Base-by-base conservation (phyloP, 2,888 invertebrate species). In the Xestia sexstrigata region DNA sequence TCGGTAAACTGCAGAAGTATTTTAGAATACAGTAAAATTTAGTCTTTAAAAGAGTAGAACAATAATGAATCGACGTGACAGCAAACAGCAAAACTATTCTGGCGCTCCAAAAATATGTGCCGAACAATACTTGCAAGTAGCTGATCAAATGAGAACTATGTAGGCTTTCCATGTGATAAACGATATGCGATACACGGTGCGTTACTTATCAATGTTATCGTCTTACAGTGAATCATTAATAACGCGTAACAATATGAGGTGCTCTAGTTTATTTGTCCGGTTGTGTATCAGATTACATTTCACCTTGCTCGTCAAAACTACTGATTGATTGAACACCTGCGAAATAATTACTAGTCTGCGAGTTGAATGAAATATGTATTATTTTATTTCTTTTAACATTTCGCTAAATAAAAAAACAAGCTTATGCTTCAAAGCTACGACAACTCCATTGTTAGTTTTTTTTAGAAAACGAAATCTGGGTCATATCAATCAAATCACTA, bases 211-310 rank as follows among this genome's bases (percentile, higher is more conserved):
- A 74, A 42, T 66, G 49, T 58, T 60, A 79, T 79, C 79, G 15
- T 13, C 47, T 17, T n/a, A n/a, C 58, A 63, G 42, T 76, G 67
- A 70, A 39, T 63, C 39, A 78, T 58, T 65, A 70, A 42, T 49
- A 66, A 30, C 55, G 47, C 47, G 20, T 74, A 52, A 45, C 42
- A 26, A 26, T 58, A 71, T 66, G 66, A 47, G n/a, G 42, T 69
- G 23, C 13, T 65, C 42, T 45, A 76, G 26, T 70, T 66, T 71
- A 60, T 73, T 60, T 49, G 35, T 65, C 58, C 58, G 58, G 49
- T 80, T 69, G 63, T 68, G 68, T 72, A 82, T 72, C 52, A 78
- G 74, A 82, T 82, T 72, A 82, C 26, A 74, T 42, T 78, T 78
- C 55, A 82, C 74, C 71, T 82, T 83, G 71, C 74, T 74, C 63